These are phyloP conservation scores for Phenganax subtilis DNA, from an alignment of 92 coral and sea anemone genomes.

Conservation along the genomic window DNA sequence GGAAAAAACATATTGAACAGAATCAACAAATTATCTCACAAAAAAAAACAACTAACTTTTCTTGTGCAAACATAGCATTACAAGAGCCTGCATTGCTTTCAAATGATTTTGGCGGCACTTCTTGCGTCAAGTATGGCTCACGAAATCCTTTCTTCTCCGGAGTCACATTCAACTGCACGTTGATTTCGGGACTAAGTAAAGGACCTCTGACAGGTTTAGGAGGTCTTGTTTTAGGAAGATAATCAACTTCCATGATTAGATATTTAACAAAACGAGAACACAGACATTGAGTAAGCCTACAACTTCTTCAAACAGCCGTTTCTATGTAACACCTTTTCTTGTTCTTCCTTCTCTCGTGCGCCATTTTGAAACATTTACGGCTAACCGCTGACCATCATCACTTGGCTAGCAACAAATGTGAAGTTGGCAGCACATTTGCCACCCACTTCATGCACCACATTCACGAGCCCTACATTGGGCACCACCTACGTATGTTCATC, in stretches of 20 bases:
- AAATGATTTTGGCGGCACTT: not conserved
- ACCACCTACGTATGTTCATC: no score
- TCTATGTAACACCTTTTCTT: not conserved
- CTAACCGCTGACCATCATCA: no score
- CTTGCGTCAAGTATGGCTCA: conserved; percentile 7
- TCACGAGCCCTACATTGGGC: no score
- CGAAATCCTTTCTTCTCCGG: conserved; percentile 31
- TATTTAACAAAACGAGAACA: not conserved
- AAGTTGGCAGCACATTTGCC: no score
- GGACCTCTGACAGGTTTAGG: conserved; percentile 29
- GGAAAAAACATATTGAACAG: not conserved
- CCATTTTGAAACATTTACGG: no score
- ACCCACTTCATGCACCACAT: no score
- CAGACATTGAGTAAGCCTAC: not conserved
- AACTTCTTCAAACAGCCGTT: not conserved
- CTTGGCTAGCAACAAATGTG: no score
- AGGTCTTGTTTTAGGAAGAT: conserved; percentile 28
- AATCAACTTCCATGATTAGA: conserved; percentile 18
- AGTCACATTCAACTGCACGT: conserved; percentile 35
- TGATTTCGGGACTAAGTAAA: conserved; percentile 34
- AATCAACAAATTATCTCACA: not conserved
- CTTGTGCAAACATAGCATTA: not conserved
- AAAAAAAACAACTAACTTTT: conserved; percentile 7
- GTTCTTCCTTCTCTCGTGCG: not conserved
- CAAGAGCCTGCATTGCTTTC: not conserved